phyloP scores from a whole-genome alignment of 2,888 invertebrate genomes.

The Erannis defoliaria region DNA sequence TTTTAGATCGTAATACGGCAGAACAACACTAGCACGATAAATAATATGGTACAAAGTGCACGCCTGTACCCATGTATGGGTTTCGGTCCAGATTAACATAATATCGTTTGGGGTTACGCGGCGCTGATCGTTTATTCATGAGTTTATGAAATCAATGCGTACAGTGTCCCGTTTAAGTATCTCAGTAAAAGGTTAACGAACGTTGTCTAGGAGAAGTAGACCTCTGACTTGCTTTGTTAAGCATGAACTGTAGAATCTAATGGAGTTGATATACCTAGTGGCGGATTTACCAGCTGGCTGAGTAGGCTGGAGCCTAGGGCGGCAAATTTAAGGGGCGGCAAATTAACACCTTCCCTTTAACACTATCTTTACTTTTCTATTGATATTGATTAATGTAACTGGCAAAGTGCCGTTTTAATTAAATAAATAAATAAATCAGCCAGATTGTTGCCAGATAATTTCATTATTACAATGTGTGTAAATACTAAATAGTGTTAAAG shows the following conservation, averaged over 20 bases:
- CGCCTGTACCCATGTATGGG: constrained; percentile 38
- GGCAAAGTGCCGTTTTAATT: no score
- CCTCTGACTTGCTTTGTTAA: constrained; percentile 7
- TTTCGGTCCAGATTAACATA: constrained; percentile 38
- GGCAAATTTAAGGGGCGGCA: no score
- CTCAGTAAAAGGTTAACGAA: constrained; percentile 25
- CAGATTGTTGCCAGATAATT: no score
- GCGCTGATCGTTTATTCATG: constrained; percentile 40
- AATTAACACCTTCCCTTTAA: no score
- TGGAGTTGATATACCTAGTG: neutral
- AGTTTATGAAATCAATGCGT: constrained; percentile 41
- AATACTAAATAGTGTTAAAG: no score
- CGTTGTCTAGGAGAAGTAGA: constrained; percentile 10
- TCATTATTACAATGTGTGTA: no score
- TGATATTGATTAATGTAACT: no score
- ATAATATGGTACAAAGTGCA: constrained; percentile 26
- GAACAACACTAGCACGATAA: constrained; percentile 4
- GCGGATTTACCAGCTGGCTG: no score
- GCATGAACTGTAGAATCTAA: neutral
- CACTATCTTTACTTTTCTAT: no score
- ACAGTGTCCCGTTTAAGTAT: constrained; percentile 20
- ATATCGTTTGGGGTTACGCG: constrained; percentile 33
- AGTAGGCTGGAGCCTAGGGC: no score
- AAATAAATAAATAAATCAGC: no score
- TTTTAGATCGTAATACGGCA: neutral